Base-by-base conservation (phyloP, 2,113 vertebrate genomes). In the Apeltes quadracus region DNA sequence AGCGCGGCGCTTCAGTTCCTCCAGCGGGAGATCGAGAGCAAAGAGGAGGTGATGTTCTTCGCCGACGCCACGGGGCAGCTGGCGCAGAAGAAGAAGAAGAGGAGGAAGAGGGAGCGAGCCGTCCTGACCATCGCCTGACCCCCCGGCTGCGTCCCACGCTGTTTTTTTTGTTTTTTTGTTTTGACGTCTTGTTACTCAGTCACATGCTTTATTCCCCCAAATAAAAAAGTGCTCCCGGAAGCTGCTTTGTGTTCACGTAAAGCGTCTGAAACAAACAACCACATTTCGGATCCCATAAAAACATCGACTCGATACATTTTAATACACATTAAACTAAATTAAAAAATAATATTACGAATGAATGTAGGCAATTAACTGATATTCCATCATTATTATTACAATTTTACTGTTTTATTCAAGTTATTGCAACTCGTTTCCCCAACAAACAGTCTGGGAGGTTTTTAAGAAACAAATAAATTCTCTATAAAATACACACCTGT, bases 31-130 rank as follows among this genome's bases (percentile, higher is more conserved):
- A 95, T 97, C 0, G 97, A 98, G 85, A 94, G 92, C 68, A 97
- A 94, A 72, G 96, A 97, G n/a, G 96, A 99, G 48, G 94, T 99
- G 72, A 93, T 87, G 61, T 98, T 99, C 92, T 99, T 99, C 64
- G 93, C 96, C 3, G 97, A 99, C 27, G 97, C 98, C 64, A 96
- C 96, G 0, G 95, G 93, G 20, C 92, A 86, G 4, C 94, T 98
- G 79, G 73, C 94, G 72, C 94, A 97, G 62, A 98, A 95, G 89
- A 98, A 77, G 82, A 95, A 91, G 84, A 98, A 93, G 85, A 94
- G 95, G 84, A 98, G 93, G 91, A 98, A 94, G 90, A 94, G 94
- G 55, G 96, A 97, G 89, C 93, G 95, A 67, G 92, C 94, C 63
- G 72, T 99, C 81, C 94, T 99, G 80, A 91, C 95, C 34, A 54